Evolutionary conservation across 2,797 vertebrate species (phyloP).

Genomic region (Cottoperca gobio): DNA sequence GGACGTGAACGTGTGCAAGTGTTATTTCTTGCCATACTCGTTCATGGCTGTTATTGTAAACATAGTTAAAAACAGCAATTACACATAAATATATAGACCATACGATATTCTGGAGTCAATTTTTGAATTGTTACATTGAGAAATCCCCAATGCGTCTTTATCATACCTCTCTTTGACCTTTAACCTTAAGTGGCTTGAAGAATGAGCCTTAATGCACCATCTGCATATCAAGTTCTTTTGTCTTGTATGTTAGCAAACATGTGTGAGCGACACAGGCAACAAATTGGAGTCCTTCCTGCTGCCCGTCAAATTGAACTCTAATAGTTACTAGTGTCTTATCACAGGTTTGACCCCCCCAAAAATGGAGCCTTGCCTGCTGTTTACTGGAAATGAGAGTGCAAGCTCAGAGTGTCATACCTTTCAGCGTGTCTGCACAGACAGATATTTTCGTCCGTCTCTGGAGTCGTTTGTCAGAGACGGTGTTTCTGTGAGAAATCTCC

Average conservation of each 20-base stretch:
- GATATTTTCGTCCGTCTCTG: conserved; percentile 68
- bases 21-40: background rate
- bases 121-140: background rate
- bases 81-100: background rate
- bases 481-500: conserved; percentile 47
- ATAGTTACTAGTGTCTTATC: conserved; percentile 34
- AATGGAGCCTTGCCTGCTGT: conserved; percentile 50
- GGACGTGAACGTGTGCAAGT: background rate
- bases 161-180: background rate
- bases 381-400: conserved; percentile 67
- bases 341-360: conserved; percentile 4
- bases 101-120: background rate
- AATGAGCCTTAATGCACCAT: background rate
- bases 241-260: conserved; percentile 19
- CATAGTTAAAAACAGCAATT: background rate
- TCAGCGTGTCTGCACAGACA: conserved; percentile 58
- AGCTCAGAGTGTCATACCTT: conserved; percentile 48
- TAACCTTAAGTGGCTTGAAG: background rate
- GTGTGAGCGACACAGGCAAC: conserved; percentile 24
- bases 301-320: conserved; percentile 35
- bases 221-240: background rate
- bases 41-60: background rate
- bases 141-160: too few species aligned
- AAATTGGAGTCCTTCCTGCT: conserved; percentile 22
- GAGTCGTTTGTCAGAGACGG: conserved; percentile 65